These are phyloP conservation scores for Agrotis clavis DNA, from an alignment of 2,888 invertebrate species.

Conservation along the genomic window DNA sequence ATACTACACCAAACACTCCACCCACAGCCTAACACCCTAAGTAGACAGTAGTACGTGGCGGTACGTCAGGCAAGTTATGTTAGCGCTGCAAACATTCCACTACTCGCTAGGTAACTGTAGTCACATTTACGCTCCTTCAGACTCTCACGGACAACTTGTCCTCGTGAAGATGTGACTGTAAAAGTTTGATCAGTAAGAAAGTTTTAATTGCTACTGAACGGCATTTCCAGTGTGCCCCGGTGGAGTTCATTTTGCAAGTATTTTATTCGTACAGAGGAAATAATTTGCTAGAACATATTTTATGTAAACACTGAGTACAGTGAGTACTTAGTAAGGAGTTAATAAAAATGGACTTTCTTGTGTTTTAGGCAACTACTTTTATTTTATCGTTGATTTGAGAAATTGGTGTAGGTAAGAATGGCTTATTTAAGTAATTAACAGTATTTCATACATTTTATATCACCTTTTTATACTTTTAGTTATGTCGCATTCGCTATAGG, in stretches of 20 bases:
- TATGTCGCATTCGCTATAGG: neutral
- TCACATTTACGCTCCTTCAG: constrained; percentile 74
- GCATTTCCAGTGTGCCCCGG: constrained; percentile 77
- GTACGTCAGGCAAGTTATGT: constrained; percentile 65
- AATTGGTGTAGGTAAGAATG: neutral
- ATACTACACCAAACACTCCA: constrained; percentile 6
- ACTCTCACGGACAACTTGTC: constrained; percentile 75
- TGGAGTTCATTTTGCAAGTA: constrained; percentile 77
- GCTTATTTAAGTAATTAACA: neutral
- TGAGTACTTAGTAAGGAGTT: constrained; percentile 17
- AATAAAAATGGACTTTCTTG: constrained; percentile 37
- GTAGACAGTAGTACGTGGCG: constrained; percentile 15
- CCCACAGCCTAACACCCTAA: constrained; percentile 24
- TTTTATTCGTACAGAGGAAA: constrained; percentile 77
- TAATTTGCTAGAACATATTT: constrained; percentile 69
- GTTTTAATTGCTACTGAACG: constrained; percentile 89
- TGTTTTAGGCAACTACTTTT: neutral
- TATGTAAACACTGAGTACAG: constrained; percentile 57
- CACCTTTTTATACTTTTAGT: neutral
- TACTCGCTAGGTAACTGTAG: constrained; percentile 71
- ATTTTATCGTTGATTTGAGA: neutral
- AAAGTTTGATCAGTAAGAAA: constrained; percentile 87
- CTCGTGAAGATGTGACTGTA: constrained; percentile 82
- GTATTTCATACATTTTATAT: neutral
- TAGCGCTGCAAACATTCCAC: constrained; percentile 66